Percentiles rank a stretch among this genome's conserved stretches.
phyloP scores from a whole-genome alignment of 2,888 invertebrate genomes.

The Anodontia alba region DNA sequence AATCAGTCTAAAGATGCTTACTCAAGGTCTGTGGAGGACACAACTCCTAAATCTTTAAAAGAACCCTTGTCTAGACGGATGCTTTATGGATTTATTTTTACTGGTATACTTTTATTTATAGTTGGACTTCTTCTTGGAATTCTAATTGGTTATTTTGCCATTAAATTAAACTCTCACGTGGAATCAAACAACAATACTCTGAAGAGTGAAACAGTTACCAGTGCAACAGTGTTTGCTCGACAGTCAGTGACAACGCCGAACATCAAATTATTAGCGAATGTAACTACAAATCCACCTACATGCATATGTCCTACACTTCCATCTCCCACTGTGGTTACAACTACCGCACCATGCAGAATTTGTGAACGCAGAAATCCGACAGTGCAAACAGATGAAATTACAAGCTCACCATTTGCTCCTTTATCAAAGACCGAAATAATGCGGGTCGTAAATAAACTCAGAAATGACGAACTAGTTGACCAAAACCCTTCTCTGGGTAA shows the following conservation, averaged over 20 bases:
- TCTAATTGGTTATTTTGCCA: conserved; percentile 46
- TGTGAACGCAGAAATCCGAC: not conserved
- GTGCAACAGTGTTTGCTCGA: not conserved
- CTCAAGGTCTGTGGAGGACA: not conserved
- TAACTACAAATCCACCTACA: not conserved
- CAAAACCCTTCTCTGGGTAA: not conserved
- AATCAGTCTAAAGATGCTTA: conserved; percentile 1
- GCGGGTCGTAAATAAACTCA: not conserved
- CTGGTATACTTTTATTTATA: conserved; percentile 26
- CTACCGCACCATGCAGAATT: not conserved
- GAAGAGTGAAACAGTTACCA: not conserved
- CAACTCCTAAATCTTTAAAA: not conserved
- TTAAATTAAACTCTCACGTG: not conserved
- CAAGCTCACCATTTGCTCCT: not conserved
- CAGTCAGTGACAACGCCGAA: not conserved
- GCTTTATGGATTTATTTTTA: not conserved
- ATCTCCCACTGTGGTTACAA: not conserved
- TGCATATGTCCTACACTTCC: not conserved
- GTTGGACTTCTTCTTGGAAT: conserved; percentile 49
- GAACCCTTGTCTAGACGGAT: not conserved
- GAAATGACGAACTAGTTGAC: not conserved
- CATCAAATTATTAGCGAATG: not conserved
- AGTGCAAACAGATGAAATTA: not conserved
- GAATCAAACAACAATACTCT: not conserved
- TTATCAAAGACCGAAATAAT: not conserved